Evolutionary conservation across 1,140 invertebrate genomes (phyloP).

Genomic region (Riptortus pedestris): DNA sequence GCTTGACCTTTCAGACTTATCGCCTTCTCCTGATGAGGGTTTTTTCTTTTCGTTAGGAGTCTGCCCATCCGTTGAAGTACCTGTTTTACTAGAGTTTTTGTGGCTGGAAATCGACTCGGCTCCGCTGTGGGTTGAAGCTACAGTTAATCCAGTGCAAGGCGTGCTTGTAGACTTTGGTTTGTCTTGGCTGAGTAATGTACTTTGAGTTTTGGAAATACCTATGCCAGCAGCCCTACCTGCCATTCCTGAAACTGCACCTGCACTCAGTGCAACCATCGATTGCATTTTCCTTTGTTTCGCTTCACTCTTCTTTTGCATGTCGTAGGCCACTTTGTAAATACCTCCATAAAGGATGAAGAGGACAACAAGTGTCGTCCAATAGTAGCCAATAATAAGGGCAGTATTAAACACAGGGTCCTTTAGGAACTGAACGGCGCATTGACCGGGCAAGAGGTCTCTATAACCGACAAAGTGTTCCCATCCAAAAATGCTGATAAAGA

Average conservation of each 20-base stretch:
- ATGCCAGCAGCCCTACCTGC: conserved; percentile 77
- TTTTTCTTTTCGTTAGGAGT: conserved; percentile 27
- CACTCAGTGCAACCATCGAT: conserved; percentile 79
- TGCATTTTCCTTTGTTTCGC: conserved; percentile 89
- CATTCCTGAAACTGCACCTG: conserved; percentile 78
- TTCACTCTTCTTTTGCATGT: conserved; percentile 96
- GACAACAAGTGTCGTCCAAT: conserved; percentile 90
- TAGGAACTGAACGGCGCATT: conserved; percentile 95
- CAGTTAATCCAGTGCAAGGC: conserved; percentile 26
- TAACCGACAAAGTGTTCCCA: conserved; percentile 97
- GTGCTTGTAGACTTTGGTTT: conserved; percentile 43
- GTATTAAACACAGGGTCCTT: conserved; percentile 97
- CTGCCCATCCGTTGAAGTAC: conserved; percentile 25
- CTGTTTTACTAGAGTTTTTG: conserved; percentile 44
- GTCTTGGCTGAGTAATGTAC: conserved; percentile 57
- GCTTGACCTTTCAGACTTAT: conserved; percentile 82
- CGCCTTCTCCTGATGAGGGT: conserved; percentile 33
- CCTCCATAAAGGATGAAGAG: conserved; percentile 90
- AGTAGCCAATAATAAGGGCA: conserved; percentile 94
- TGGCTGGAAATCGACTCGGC: conserved; percentile 50
- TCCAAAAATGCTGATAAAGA: conserved; percentile 97
- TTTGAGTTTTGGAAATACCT: conserved; percentile 65
- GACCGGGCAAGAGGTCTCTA: conserved; percentile 70
- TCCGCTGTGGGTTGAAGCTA: conserved; percentile 29
- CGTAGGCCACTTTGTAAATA: conserved; percentile 96